phyloP scores from a whole-genome alignment of 2,888 invertebrate species.

The Erebia ligea region DNA sequence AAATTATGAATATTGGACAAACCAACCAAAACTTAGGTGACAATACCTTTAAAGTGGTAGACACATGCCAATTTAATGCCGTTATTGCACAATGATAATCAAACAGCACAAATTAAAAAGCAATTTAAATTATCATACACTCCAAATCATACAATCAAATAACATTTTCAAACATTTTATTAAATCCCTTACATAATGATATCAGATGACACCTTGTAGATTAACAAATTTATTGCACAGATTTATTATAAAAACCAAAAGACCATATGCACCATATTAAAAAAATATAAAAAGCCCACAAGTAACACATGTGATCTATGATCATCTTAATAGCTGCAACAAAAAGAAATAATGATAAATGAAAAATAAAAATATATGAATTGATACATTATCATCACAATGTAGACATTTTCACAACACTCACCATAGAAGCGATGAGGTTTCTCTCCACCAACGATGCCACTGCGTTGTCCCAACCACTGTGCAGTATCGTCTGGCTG shows the following conservation, averaged over 20 bases:
- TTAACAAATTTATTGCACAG: neutral
- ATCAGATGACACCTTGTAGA: neutral
- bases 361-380: constrained; percentile 26
- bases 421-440: constrained; percentile 81
- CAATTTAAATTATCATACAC: neutral
- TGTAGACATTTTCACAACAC: constrained; percentile 45
- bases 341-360: constrained; percentile 62
- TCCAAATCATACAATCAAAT: neutral
- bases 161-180: neutral
- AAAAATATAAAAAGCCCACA: constrained; percentile 45
- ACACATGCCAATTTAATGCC: constrained; percentile 29
- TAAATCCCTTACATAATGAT: neutral
- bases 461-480: constrained; percentile 76
- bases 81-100: constrained; percentile 21
- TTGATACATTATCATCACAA: neutral
- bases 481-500: constrained; percentile 79
- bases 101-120: constrained; percentile 4
- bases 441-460: constrained; percentile 63
- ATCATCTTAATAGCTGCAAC: constrained; percentile 63
- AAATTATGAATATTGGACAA: neutral
- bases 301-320: constrained; percentile 55
- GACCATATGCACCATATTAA: constrained; percentile 36
- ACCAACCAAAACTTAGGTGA: neutral
- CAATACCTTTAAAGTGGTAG: neutral
- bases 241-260: constrained; percentile 22